These are phyloP conservation scores for Alcedo quadribrachys DNA, from an alignment of 2,797 vertebrate genomes.

Conservation along the genomic window DNA sequence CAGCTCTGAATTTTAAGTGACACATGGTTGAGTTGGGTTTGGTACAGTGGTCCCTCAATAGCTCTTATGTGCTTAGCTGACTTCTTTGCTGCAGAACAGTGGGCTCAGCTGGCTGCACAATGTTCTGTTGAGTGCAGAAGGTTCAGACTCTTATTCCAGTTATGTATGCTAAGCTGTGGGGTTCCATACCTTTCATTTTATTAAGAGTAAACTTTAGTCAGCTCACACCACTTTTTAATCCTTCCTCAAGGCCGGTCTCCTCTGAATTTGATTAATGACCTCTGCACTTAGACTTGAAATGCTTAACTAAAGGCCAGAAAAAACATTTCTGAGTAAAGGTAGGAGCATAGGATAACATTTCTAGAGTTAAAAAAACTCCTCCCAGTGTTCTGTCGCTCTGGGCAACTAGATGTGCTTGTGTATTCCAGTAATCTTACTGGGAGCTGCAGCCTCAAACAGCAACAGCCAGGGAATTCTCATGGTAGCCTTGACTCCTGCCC, in stretches of 20 bases:
- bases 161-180: background rate
- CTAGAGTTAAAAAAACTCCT: background rate
- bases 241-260: background rate
- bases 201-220: background rate
- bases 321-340: background rate
- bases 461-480: background rate
- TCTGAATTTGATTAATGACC: slow-evolving; percentile 26
- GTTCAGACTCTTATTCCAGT: background rate
- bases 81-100: background rate
- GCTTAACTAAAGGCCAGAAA: background rate
- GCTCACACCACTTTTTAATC: background rate
- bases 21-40: background rate
- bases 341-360: background rate
- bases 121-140: background rate
- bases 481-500: background rate
- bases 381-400: background rate
- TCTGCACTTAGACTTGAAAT: background rate
- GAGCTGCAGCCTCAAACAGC: background rate
- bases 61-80: background rate
- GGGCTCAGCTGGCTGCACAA: background rate
- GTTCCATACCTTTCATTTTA: background rate
- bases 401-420: background rate
- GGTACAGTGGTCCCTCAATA: background rate
- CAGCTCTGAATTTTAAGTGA: background rate
- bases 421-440: background rate